Evolutionary conservation across 2,888 invertebrate genomes (phyloP).

Genomic region (Agonum fuliginosum): DNA sequence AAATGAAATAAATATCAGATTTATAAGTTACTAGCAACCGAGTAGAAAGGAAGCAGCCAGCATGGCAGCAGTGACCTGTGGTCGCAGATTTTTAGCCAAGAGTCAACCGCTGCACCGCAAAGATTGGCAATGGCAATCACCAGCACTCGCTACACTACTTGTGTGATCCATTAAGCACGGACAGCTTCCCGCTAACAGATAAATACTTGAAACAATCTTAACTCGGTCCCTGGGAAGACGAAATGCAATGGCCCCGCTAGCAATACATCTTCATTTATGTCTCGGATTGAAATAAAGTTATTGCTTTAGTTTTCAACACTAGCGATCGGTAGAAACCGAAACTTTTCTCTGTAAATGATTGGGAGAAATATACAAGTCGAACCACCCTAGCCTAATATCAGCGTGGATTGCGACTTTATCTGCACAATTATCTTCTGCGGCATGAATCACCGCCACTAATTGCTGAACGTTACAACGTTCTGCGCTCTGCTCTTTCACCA

Average conservation of each 20-base stretch:
- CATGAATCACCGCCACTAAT: slow-evolving; percentile 32
- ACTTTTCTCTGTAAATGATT: slow-evolving; percentile 61
- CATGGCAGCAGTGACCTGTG: too few relatives aligned
- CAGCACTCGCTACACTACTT: neutral
- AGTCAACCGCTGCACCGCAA: neutral
- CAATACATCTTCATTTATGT: slow-evolving; percentile 72
- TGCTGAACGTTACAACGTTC: slow-evolving; percentile 1
- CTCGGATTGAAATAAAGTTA: slow-evolving; percentile 71
- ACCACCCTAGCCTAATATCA: slow-evolving; percentile 28
- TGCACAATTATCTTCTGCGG: slow-evolving; percentile 2
- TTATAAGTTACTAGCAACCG: too few relatives aligned
- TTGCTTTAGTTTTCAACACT: slow-evolving; percentile 70
- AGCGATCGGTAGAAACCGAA: slow-evolving; percentile 63
- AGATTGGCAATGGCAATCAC: neutral
- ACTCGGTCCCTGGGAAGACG: slow-evolving; percentile 66
- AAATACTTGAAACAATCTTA: slow-evolving; percentile 70
- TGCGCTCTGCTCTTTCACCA: slow-evolving; percentile 7
- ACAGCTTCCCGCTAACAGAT: slow-evolving; percentile 35
- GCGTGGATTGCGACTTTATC: neutral
- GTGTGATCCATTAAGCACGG: slow-evolving; percentile 20
- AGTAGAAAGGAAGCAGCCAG: too few relatives aligned
- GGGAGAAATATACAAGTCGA: slow-evolving; percentile 54
- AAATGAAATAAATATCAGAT: too few relatives aligned
- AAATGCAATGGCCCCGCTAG: slow-evolving; percentile 68
- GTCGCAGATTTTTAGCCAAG: too few relatives aligned